A percentile compares a stretch with the other conserved stretches of the same genome.
These are phyloP conservation scores for Laupala kohalensis DNA, from an alignment of 1,140 invertebrate species.

Conservation along the genomic window DNA sequence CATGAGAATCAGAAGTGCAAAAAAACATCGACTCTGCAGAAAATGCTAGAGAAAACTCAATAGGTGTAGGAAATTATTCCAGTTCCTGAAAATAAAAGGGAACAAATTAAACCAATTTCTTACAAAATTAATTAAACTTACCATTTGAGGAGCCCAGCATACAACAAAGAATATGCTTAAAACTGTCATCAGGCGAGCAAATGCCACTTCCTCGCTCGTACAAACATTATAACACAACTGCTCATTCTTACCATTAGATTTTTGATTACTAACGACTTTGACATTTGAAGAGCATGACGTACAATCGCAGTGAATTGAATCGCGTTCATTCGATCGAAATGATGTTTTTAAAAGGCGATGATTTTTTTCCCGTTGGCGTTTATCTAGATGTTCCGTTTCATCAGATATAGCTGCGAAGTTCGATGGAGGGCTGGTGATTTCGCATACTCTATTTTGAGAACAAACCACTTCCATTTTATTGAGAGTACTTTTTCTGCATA, in stretches of 20 bases:
- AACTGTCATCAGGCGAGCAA: slow-evolving; percentile 68
- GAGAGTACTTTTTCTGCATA: slow-evolving; percentile 22
- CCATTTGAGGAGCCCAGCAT: slow-evolving; percentile 80
- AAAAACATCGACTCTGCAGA: too few species aligned
- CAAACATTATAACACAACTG: slow-evolving; percentile 23
- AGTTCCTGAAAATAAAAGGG: too few species aligned
- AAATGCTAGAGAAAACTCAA: too few species aligned
- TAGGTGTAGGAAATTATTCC: too few species aligned
- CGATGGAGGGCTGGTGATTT: neutral
- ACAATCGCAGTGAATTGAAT: neutral
- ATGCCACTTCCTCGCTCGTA: slow-evolving; percentile 66
- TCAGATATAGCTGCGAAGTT: neutral
- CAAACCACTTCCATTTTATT: neutral
- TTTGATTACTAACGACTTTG: neutral
- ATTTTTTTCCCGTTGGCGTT: too few species aligned
- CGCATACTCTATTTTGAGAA: neutral
- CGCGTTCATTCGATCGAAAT: neutral
- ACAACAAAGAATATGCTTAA: slow-evolving; percentile 67
- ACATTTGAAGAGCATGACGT: neutral
- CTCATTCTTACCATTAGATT: slow-evolving; percentile 11
- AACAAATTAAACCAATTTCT: neutral
- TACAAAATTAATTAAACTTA: slow-evolving; percentile 28
- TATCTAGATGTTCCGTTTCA: neutral
- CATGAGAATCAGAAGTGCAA: too few species aligned
- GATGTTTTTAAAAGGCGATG: neutral